Evolutionary conservation across 2,797 vertebrate genomes (phyloP), one percentile per base, ranked within the genome.

Genomic region (Schizopygopsis malacanthus): DNA sequence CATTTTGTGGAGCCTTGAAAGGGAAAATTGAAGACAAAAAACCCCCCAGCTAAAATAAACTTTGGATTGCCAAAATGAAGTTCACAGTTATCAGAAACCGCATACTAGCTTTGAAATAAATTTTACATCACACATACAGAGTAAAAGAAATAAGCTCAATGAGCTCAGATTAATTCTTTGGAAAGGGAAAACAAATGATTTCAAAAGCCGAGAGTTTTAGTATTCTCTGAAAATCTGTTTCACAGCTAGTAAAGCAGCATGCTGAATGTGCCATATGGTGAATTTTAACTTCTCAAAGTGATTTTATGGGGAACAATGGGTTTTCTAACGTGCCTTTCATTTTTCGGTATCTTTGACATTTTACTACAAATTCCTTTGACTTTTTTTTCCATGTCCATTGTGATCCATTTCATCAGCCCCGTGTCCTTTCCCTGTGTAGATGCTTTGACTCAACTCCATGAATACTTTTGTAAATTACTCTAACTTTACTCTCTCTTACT

Each of bases 401-500:
- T 79, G 20, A 72, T 78, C 75, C 78, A 79, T 83, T 86, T 85
- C 83, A 81, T 71, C 22, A 81, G n/a, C 78, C 70, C 70, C 4
- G 7, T 85, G 79, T 84, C 59, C 69, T 84, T 63, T 59, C 59
- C 78, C 81, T 78, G 45, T 76, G 33, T 18, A 79, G 85, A 88
- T 82, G 75, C 82, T 87, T 81, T 79, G 83, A 70, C 45, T 72
- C 43, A 81, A 12, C 59, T 69, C 81, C 33, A 43, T 87, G 39
- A 76, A 8, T 71, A 81, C 63, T 45, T 67, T 56, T 80, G 81
- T 78, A 87, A 88, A 90, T 96, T 95, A 95, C 85, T 84, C 81
- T 95, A 93, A 94, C 95, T 94, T 96, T 92, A 90, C 94, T 96
- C 94, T 96, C 93, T 96, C 94, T 84, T 77, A 93, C 95, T 96